Conservation (phyloP, 2,888 invertebrate genomes). For the Oscheius onirici region DNA sequence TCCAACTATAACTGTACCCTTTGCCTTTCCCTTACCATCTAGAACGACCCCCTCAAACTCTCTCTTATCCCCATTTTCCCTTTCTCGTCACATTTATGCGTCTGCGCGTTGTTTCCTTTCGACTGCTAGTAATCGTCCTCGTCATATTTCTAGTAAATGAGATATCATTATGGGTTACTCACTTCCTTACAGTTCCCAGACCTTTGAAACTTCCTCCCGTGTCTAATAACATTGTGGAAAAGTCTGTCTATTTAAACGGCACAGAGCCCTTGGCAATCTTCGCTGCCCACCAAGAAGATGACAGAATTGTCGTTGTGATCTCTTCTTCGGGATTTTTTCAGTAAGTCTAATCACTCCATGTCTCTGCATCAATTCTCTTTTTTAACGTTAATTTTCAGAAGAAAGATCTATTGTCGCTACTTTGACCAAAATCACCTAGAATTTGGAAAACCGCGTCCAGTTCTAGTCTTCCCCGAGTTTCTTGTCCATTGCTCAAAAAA, state of each 20-base stretch:
- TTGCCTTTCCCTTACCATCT: too few species aligned
- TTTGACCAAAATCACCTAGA: constrained; percentile 37
- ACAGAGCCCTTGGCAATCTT: constrained; percentile 39
- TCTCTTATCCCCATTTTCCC: neutral
- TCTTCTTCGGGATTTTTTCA: constrained; percentile 47
- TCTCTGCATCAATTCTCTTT: neutral
- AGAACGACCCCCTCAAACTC: too few species aligned
- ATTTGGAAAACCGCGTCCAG: constrained; percentile 12
- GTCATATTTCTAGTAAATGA: neutral
- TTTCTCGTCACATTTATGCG: constrained; percentile 3
- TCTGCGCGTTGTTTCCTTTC: constrained; percentile 10
- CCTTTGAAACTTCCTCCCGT: neutral
- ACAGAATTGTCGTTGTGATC: constrained; percentile 39
- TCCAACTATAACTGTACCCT: too few species aligned
- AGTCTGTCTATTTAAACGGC: constrained; percentile 41
- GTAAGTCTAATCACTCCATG: too few species aligned
- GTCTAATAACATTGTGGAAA: neutral
- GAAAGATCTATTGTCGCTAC: constrained; percentile 46
- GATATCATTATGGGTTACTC: neutral
- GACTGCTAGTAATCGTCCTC: constrained; percentile 2
- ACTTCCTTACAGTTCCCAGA: neutral
- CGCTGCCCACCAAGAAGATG: constrained; percentile 32
- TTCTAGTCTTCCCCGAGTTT: constrained; percentile 47
- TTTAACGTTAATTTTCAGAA: constrained; percentile 36
- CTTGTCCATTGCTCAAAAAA: constrained; percentile 35